Conservation (phyloP, 2,113 vertebrate species). For the Cyanoramphus novaezelandiae region DNA sequence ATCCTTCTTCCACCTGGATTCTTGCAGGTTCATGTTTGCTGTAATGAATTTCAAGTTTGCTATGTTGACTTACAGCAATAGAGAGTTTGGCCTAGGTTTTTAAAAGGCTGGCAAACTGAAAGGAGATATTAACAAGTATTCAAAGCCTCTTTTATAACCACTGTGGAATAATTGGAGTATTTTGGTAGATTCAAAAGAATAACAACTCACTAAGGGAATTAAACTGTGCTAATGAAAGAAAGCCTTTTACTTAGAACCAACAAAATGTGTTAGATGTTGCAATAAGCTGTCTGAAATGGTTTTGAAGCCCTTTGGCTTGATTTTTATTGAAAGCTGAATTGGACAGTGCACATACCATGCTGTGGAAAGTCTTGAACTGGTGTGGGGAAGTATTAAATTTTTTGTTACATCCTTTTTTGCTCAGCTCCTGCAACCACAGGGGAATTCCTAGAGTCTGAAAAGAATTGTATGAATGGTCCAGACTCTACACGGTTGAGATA, state of each 20-base stretch:
- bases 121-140: background rate
- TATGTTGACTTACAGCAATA: background rate
- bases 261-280: background rate
- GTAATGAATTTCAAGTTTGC: background rate
- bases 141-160: background rate
- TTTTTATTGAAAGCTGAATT: constrained; percentile 23
- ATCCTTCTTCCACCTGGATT: background rate
- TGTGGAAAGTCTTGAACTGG: background rate
- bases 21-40: background rate
- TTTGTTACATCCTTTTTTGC: background rate
- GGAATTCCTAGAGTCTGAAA: background rate
- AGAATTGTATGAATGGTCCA: background rate
- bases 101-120: background rate
- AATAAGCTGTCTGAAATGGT: constrained; percentile 39
- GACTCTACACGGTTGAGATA: background rate
- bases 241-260: constrained; percentile 41
- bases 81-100: background rate
- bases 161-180: background rate
- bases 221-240: constrained; percentile 51
- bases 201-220: background rate
- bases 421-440: background rate
- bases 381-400: background rate
- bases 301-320: constrained; percentile 26
- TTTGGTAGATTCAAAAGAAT: constrained; percentile 37
- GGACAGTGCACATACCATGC: background rate